Evolutionary conservation across 2,888 invertebrate genomes (phyloP).

Genomic region (Diarsia rubi): DNA sequence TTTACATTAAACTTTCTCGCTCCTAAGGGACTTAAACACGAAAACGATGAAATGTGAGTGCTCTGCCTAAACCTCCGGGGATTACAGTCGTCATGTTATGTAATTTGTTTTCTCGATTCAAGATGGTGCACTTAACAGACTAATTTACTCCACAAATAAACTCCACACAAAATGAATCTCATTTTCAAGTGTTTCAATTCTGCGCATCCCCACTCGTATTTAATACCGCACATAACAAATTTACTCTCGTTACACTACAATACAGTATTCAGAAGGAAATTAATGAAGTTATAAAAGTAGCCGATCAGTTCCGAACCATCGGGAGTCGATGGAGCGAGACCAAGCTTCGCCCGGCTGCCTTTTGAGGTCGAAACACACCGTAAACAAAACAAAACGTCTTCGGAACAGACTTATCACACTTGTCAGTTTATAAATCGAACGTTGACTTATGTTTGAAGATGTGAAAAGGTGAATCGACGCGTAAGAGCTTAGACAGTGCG

Average conservation of each 20-base stretch:
- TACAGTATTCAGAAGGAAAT: conserved; percentile 63
- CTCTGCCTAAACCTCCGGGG: neutral
- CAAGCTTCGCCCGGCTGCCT: conserved; percentile 75
- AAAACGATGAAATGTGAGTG: neutral
- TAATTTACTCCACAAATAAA: conserved; percentile 26
- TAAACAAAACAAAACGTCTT: conserved; percentile 67
- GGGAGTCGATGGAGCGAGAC: conserved; percentile 76
- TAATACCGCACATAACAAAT: conserved; percentile 39
- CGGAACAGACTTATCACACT: conserved; percentile 46
- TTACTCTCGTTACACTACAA: conserved; percentile 47
- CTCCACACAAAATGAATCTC: conserved; percentile 4
- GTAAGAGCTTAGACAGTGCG: neutral
- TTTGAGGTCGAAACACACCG: conserved; percentile 74
- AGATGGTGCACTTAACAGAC: conserved; percentile 5
- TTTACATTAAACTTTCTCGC: neutral
- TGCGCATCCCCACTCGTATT: conserved; percentile 28
- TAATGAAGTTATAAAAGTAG: conserved; percentile 77
- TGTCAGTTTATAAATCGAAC: conserved; percentile 37
- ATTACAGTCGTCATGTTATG: neutral
- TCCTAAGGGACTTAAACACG: neutral
- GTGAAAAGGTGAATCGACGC: conserved; percentile 13
- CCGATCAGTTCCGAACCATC: conserved; percentile 78
- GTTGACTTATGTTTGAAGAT: conserved; percentile 4
- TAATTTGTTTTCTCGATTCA: conserved; percentile 12
- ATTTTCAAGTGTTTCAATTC: conserved; percentile 25